Evolutionary conservation across 2,888 invertebrate species (phyloP), one percentile per base, ranked within the genome.

Genomic region (Eurytoma californica): DNA sequence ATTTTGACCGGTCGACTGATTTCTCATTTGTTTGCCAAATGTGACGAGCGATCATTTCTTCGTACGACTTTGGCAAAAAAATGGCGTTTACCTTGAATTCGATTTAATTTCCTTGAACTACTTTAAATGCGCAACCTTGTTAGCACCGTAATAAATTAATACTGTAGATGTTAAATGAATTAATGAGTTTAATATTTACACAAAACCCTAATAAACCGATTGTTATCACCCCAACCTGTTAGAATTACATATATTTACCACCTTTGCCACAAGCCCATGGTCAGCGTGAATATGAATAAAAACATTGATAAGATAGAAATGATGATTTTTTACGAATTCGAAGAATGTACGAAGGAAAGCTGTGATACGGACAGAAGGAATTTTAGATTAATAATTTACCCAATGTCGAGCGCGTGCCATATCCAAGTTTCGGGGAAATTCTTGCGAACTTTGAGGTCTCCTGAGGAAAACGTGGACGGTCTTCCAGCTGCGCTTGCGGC

Each of bases 351-450:
- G 24, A 63, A 51, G n/a, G 57, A 39, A 69, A 49, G 47, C 47
- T 20, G 67, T 30, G 67, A 60, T 24, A 24, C 49, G 24, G 69
- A 13, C 53, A 14, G 47, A 51, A 47, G 55, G 28, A 70, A 55
- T 63, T 72, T 65, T 51, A 65, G 74, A 76, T 76, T 73, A 47
- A 70, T 61, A 84, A 84, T 88, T 90, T 93, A 94, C 94, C 92
- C 92, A 87, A 92, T 91, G 81, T 92, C 91, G 83, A 91, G 90
- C 87, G 92, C 91, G 84, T 93, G 91, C 93, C 93, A 94, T 84
- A 94, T 91, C 94, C 95, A 95, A 70, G 94, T 94, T 91, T 95
- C 95, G 57, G 94, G 94, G 89, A 95, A 95, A 89, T 93, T 91
- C 89, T 92, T 93, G 86, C 94, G 92, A 63, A 93, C 90, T 89